phyloP scores from a whole-genome alignment of 2,113 vertebrate genomes.

The Gymnarchus niloticus region DNA sequence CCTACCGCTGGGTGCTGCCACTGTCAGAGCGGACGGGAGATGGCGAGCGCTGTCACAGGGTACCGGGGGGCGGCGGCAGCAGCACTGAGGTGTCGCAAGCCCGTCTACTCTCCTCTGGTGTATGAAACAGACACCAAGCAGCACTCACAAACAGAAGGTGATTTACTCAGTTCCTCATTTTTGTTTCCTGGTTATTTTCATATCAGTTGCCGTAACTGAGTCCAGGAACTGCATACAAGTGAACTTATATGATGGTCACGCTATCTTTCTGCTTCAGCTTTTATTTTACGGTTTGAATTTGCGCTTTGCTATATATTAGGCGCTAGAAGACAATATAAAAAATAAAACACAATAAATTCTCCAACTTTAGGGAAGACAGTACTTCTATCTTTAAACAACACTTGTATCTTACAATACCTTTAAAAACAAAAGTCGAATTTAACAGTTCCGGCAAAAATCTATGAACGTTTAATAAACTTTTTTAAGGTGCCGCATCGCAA shows the following conservation, averaged over 20 bases:
- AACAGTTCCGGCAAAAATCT: neutral
- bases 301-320: neutral
- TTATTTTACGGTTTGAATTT: neutral
- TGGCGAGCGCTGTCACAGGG: neutral
- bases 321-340: neutral
- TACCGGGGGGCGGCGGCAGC: neutral
- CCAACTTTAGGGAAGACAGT: neutral
- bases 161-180: conserved; percentile 62
- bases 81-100: neutral
- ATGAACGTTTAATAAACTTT: neutral
- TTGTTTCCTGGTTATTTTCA: conserved; percentile 70
- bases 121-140: neutral
- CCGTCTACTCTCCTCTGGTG: neutral
- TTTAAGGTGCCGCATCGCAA: neutral
- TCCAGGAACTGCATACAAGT: conserved; percentile 35
- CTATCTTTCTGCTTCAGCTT: neutral
- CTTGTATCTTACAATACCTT: neutral
- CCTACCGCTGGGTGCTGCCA: neutral
- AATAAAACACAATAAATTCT: neutral
- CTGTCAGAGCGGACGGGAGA: neutral
- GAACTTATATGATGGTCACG: neutral
- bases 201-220: conserved; percentile 50
- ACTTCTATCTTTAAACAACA: neutral
- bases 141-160: conserved; percentile 58
- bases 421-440: neutral